phyloP scores from a whole-genome alignment of 2,113 vertebrate species.

The Nothocercus julius region DNA sequence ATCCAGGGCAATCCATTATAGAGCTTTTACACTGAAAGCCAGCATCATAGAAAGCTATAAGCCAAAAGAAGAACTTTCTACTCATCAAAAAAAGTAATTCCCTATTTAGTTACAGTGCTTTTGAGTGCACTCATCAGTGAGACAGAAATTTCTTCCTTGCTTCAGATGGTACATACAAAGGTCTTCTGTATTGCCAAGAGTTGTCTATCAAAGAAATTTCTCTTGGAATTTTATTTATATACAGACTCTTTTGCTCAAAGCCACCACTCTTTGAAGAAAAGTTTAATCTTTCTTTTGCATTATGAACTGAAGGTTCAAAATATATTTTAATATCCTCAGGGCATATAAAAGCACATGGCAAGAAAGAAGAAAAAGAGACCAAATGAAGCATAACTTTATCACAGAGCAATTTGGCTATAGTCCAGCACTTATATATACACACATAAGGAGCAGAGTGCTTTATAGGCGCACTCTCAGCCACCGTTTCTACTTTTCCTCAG shows the following conservation, averaged over 20 bases:
- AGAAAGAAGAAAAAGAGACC: slow-evolving; percentile 9
- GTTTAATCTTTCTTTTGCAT: background rate
- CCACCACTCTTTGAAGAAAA: slow-evolving; percentile 10
- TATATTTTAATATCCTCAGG: slow-evolving; percentile 51
- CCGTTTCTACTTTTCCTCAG: background rate
- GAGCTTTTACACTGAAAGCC: background rate
- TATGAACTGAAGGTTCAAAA: slow-evolving; percentile 36
- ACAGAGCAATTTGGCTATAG: slow-evolving; percentile 13
- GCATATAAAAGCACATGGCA: slow-evolving; percentile 14
- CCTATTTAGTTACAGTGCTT: background rate
- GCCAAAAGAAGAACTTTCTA: background rate
- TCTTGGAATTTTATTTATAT: slow-evolving; percentile 29
- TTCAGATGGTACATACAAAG: slow-evolving; percentile 32
- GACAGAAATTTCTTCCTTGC: slow-evolving; percentile 25
- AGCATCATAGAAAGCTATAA: background rate
- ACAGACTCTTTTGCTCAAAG: slow-evolving; percentile 12
- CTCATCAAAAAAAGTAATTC: background rate
- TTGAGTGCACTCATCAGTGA: background rate
- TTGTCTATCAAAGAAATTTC: background rate
- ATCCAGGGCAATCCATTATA: background rate
- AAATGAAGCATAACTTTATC: slow-evolving; percentile 48
- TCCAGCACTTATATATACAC: background rate
- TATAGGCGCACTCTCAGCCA: background rate
- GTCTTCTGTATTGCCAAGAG: background rate
- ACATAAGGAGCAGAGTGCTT: background rate